Percentiles rank a stretch among this genome's conserved stretches.
phyloP scores from a whole-genome alignment of 2,888 invertebrate genomes.

The Brenthis hecate region DNA sequence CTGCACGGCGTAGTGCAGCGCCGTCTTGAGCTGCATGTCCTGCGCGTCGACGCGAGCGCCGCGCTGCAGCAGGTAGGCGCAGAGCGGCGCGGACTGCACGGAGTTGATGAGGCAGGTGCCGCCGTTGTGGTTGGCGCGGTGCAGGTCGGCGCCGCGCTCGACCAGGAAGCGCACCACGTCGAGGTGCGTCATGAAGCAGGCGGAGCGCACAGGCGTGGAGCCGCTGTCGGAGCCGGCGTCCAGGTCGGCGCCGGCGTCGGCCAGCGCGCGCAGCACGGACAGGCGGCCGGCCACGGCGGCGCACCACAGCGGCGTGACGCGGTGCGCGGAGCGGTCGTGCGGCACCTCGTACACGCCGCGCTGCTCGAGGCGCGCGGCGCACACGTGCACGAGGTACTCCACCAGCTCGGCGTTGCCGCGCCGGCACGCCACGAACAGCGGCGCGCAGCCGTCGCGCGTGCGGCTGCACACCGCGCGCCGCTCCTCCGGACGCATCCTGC shows the following conservation, averaged over 20 bases:
- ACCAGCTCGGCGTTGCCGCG: constrained; percentile 92
- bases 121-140: constrained; percentile 93
- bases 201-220: constrained; percentile 94
- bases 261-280: constrained; percentile 88
- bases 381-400: constrained; percentile 91
- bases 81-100: constrained; percentile 92
- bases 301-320: constrained; percentile 95
- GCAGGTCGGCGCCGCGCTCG: constrained; percentile 91
- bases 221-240: constrained; percentile 94
- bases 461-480: constrained; percentile 87
- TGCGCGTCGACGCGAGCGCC: constrained; percentile 93
- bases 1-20: constrained; percentile 96
- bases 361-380: constrained; percentile 93
- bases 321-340: constrained; percentile 90
- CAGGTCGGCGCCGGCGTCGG: constrained; percentile 91
- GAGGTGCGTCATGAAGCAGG: constrained; percentile 95
- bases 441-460: constrained; percentile 89
- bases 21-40: constrained; percentile 95
- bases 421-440: constrained; percentile 90
- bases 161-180: constrained; percentile 89
- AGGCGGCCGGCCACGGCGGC: constrained; percentile 93
- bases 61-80: constrained; percentile 89
- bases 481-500: constrained; percentile 80
- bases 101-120: constrained; percentile 97
- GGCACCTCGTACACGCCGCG: constrained; percentile 90